A percentile compares a stretch with the other conserved stretches of the same genome.
phyloP scores from a whole-genome alignment of 2,888 invertebrate species.

The Xanthia icteritia region DNA sequence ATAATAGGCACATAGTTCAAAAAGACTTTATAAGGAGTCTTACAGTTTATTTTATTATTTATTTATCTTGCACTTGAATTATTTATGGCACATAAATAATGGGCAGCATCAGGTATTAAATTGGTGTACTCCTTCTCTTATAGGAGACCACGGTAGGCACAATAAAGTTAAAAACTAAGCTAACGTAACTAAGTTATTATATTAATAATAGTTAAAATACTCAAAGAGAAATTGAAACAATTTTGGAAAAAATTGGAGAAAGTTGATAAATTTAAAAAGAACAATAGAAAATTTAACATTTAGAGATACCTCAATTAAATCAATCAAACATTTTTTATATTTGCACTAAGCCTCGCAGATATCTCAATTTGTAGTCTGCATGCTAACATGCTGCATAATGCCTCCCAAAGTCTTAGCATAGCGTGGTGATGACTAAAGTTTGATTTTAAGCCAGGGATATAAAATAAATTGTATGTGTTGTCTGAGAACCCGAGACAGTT shows the following conservation, averaged over 20 bases:
- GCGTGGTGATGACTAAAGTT: neutral
- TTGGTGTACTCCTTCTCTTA: no score
- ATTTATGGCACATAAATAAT: neutral
- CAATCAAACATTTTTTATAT: neutral
- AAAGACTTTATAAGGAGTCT: neutral
- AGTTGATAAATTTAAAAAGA: neutral
- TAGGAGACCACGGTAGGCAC: neutral
- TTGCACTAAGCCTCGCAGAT: neutral
- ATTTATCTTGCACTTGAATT: no score
- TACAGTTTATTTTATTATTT: neutral
- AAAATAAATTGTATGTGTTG: neutral
- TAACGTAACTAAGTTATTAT: neutral
- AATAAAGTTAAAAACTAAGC: neutral
- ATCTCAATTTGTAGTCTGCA: neutral
- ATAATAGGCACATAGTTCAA: neutral
- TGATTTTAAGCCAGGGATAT: neutral
- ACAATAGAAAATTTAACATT: neutral
- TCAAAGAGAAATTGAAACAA: neutral
- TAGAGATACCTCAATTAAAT: neutral
- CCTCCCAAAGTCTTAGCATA: neutral
- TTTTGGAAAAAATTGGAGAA: neutral
- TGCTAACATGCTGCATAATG: no score
- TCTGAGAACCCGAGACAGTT: neutral
- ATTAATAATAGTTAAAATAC: neutral
- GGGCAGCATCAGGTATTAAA: neutral